Evolutionary conservation across 2,113 vertebrate species (phyloP), one percentile per base, ranked within the genome.

Genomic region (Cryptoleucopteryx plumbea): DNA sequence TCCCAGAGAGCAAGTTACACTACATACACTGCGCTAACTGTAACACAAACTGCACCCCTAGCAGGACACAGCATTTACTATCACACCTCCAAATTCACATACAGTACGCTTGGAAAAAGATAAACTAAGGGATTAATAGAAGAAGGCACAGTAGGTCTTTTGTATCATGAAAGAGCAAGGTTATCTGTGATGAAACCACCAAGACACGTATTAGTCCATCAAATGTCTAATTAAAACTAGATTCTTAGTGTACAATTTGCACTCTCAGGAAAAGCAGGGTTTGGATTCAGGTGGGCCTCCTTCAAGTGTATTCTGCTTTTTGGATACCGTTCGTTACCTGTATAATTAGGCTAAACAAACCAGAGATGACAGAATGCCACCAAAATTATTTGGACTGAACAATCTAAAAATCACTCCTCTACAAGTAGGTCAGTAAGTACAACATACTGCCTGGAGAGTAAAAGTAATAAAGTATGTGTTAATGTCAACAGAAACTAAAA

Each of bases 111-210:
- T 9, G 45, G 63, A 29, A 58, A 80, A 61, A 89, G 29, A 31
- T 11, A 26, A 77, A 43, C 74, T 31, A n/a, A 11, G 48, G 82
- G 75, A 42, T 68, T 78, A 74, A 42, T 5, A 48, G 74, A 94
- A 48, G 74, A 94, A 94, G 86, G 93, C 91, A 93, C 77, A 4
- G 61, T 4, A 68, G 80, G 92, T 92, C 82, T 91, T 90, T 90
- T 56, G 73, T 42, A 43, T 59, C 14, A 27, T 1, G 20, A 53
- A 75, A 91, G n/a, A 81, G n/a, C 42, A 77, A 82, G 82, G 88
- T 86, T 79, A 88, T 48, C 58, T 40, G 55, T 53, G 53, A 73
- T 45, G 21, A 86, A 78, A 84, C 73, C 70, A 73, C 34, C 40
- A 52, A 85, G 73, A 85, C 52, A 85, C 3, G 3, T 9, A 66